Percentiles rank a stretch among this genome's conserved stretches.
These are phyloP conservation scores for Rallus crepitans DNA, from an alignment of 2,797 vertebrate genomes.

Conservation along the genomic window DNA sequence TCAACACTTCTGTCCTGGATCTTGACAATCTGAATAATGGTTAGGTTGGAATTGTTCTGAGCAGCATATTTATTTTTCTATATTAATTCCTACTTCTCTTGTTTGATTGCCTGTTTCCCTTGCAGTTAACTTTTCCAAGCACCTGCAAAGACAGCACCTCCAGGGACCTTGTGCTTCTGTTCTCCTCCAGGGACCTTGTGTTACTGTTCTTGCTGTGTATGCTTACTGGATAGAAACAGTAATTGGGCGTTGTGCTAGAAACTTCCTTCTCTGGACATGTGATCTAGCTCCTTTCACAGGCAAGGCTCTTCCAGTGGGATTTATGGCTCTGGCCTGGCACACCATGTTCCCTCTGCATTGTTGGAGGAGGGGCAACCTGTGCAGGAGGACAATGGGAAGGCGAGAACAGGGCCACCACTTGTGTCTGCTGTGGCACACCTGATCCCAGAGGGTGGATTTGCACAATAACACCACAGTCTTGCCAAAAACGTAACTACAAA, in stretches of 20 bases:
- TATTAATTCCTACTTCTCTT: neutral
- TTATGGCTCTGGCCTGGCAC: neutral
- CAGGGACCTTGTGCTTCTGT: too few relatives aligned
- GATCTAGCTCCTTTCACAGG: neutral
- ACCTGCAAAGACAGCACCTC: neutral
- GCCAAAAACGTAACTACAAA: neutral
- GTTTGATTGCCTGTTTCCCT: neutral
- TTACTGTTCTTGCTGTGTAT: neutral
- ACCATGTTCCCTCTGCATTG: neutral
- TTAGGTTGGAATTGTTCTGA: neutral
- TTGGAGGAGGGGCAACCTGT: neutral
- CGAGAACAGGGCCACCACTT: neutral
- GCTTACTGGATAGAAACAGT: neutral
- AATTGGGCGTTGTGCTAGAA: neutral
- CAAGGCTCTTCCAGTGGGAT: neutral
- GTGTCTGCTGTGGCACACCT: neutral
- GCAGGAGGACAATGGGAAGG: neutral
- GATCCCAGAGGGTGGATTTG: accelerated
- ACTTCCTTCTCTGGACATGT: neutral
- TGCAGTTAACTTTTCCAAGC: neutral
- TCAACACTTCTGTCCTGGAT: neutral
- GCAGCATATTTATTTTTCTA: neutral
- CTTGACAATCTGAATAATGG: neutral
- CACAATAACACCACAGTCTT: neutral
- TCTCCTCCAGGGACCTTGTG: neutral